A percentile compares a stretch with the other conserved stretches of the same genome.
Conservation (phyloP, 2,113 vertebrate genomes). For the Pollimyrus isidori region DNA sequence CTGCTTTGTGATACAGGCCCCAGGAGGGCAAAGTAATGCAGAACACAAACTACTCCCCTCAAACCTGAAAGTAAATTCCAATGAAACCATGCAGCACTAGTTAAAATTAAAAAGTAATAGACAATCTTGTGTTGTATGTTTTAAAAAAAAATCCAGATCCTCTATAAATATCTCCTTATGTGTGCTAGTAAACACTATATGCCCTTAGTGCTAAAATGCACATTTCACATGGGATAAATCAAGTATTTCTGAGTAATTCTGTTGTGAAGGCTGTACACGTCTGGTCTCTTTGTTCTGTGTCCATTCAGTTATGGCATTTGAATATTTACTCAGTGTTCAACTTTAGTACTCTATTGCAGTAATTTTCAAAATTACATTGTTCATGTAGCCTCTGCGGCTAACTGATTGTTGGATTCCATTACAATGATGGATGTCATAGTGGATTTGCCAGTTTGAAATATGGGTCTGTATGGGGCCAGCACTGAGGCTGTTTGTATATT, state of each 20-base stretch:
- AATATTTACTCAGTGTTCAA: neutral
- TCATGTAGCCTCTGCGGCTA: neutral
- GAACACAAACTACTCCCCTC: neutral
- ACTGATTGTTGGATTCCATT: neutral
- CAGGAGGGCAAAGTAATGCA: neutral
- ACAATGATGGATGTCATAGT: neutral
- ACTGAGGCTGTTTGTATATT: neutral
- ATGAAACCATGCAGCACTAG: neutral
- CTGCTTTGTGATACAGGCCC: neutral
- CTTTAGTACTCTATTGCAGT: neutral
- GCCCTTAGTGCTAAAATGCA: neutral
- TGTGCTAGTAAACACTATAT: neutral
- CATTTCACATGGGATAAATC: neutral
- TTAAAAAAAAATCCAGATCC: neutral
- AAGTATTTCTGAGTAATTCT: neutral
- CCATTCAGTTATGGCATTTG: neutral
- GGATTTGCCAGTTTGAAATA: neutral
- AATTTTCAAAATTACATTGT: neutral
- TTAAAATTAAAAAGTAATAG: neutral
- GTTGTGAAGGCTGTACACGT: neutral
- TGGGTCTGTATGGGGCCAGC: neutral
- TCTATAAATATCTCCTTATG: neutral
- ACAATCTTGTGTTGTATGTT: neutral
- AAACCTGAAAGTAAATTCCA: neutral
- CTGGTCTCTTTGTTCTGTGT: neutral